phyloP scores from a whole-genome alignment of 2,888 invertebrate genomes.

The Melanchra persicariae region DNA sequence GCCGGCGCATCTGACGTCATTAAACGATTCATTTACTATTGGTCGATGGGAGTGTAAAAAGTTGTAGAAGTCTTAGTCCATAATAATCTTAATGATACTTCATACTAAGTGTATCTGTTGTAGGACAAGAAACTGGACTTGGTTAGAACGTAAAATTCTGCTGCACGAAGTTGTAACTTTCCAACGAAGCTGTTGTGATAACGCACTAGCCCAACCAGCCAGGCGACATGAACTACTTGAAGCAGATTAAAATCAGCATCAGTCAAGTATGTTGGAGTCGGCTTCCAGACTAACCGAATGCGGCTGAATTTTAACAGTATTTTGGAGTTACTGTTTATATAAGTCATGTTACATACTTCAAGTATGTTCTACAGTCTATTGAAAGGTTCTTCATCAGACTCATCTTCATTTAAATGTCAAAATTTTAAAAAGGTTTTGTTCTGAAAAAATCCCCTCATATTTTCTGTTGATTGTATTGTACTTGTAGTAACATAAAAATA shows the following conservation, averaged over 20 bases:
- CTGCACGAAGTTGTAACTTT: not conserved
- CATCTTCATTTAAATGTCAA: not conserved
- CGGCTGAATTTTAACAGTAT: not conserved
- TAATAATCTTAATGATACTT: not conserved
- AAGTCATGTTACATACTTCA: not conserved
- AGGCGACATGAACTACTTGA: not conserved
- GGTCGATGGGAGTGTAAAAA: slow-evolving; percentile 1
- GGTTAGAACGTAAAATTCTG: not conserved
- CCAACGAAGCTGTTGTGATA: not conserved
- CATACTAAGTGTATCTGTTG: not conserved
- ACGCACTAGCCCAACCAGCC: not conserved
- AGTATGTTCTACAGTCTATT: not conserved
- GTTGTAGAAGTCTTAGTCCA: slow-evolving; percentile 9
- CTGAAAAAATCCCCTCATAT: slow-evolving; percentile 1
- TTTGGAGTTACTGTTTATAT: not conserved
- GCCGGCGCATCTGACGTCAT: slow-evolving; percentile 59
- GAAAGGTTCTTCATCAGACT: not conserved
- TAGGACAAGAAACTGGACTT: not conserved
- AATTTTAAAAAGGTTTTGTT: not conserved
- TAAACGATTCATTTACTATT: slow-evolving; percentile 39
- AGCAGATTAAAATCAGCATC: slow-evolving; percentile 2
- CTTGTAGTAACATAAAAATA: slow-evolving; percentile 7
- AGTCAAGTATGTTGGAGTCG: not conserved
- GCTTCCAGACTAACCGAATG: not conserved
- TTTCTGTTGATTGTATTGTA: slow-evolving; percentile 9